Evolutionary conservation across 23 tunicate species (phyloP).

Genomic region (Clavelina lepadiformis): DNA sequence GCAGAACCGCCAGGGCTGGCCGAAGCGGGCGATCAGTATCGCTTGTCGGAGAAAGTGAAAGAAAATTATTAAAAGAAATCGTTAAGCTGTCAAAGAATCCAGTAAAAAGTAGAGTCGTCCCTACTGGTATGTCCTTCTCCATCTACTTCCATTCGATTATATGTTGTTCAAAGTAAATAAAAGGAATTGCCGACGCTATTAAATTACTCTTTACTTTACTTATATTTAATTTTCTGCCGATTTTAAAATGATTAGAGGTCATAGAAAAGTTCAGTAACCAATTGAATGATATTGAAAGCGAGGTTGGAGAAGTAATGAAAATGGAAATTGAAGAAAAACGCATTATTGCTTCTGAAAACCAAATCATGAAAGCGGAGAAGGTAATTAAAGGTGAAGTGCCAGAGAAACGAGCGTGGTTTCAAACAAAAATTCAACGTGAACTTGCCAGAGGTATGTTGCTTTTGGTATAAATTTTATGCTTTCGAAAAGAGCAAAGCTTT

Average conservation of each 20-base stretch:
- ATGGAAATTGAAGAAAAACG: slow-evolving; percentile 77
- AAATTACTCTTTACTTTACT: no score
- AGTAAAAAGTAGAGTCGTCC: slow-evolving; percentile 71
- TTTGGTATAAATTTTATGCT: not conserved
- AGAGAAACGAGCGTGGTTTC: slow-evolving; percentile 89
- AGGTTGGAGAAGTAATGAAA: slow-evolving; percentile 75
- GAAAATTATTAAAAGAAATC: slow-evolving; percentile 82
- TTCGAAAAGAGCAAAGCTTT: not conserved
- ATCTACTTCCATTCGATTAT: not conserved
- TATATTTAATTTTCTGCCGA: not conserved
- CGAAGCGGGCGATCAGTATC: slow-evolving; percentile 87
- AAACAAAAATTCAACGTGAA: slow-evolving; percentile 62
- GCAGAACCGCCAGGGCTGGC: slow-evolving; percentile 95
- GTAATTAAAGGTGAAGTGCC: slow-evolving; percentile 37
- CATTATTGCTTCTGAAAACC: slow-evolving; percentile 64
- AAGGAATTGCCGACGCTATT: no score
- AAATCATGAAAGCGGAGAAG: slow-evolving; percentile 62
- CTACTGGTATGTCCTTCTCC: slow-evolving; percentile 35
- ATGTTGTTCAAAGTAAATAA: no score
- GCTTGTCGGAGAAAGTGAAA: slow-evolving; percentile 88
- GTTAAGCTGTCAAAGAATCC: slow-evolving; percentile 77
- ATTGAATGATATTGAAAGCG: slow-evolving; percentile 58
- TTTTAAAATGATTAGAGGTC: slow-evolving; percentile 21
- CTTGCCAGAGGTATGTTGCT: slow-evolving; percentile 21
- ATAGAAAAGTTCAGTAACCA: slow-evolving; percentile 43